Percentiles rank a stretch among this genome's conserved stretches.
These are phyloP conservation scores for Amazona vittata DNA, from an alignment of 2,113 vertebrate species.

Conservation along the genomic window DNA sequence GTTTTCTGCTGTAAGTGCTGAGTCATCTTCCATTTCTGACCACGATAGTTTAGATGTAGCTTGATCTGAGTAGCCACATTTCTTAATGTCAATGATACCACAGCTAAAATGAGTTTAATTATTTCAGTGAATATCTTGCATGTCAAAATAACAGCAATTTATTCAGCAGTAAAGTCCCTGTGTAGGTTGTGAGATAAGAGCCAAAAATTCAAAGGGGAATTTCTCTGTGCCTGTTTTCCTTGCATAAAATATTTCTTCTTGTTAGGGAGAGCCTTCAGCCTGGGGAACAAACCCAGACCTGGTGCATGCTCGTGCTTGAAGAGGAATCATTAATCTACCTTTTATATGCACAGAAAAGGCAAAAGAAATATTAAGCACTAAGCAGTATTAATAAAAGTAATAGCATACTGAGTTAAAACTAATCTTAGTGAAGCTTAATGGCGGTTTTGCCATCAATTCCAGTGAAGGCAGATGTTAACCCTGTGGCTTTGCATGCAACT, in stretches of 20 bases:
- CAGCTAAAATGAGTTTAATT: neutral
- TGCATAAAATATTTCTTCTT: neutral
- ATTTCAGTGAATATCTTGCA: neutral
- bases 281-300: fast-evolving
- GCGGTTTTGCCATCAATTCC: neutral
- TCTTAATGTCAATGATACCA: neutral
- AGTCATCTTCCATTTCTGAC: neutral
- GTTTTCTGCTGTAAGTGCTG: neutral
- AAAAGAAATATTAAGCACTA: neutral
- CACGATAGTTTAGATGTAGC: neutral
- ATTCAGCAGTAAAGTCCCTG: neutral
- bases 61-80: neutral
- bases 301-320: neutral
- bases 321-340: neutral
- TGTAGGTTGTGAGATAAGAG: neutral
- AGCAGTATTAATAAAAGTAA: neutral
- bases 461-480: neutral
- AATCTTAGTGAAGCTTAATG: no score
- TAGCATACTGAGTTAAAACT: neutral
- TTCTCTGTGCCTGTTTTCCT: neutral
- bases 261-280: neutral
- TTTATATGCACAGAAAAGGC: neutral
- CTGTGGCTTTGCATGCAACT: neutral
- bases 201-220: neutral
- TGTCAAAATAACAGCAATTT: neutral